Percentiles rank a stretch among this genome's conserved stretches.
These are phyloP conservation scores for Eurosta solidaginis DNA, from an alignment of 1,140 invertebrate species.

Conservation along the genomic window DNA sequence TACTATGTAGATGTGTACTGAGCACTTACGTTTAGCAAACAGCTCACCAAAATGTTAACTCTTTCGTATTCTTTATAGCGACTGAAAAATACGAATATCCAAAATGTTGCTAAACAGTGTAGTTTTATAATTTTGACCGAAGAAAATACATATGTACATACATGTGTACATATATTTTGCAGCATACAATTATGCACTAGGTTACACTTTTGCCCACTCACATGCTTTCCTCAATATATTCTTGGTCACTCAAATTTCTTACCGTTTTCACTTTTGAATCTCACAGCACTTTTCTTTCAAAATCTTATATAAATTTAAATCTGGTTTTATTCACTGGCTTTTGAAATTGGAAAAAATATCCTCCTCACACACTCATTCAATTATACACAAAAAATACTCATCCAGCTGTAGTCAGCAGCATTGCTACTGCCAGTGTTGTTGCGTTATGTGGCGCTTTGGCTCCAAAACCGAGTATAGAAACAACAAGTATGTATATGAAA, in stretches of 20 bases:
- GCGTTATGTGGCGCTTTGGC: background rate
- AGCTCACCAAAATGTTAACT: background rate
- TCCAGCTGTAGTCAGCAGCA: background rate
- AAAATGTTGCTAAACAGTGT: background rate
- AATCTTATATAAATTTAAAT: background rate
- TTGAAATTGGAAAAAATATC: background rate
- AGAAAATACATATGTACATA: too few relatives aligned
- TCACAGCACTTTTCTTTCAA: background rate
- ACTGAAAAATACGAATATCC: too few relatives aligned
- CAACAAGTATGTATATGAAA: background rate
- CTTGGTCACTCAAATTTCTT: too few relatives aligned
- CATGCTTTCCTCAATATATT: too few relatives aligned
- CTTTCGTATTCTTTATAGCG: background rate
- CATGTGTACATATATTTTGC: too few relatives aligned
- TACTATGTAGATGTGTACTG: too few relatives aligned
- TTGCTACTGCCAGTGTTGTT: background rate
- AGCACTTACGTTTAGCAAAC: background rate
- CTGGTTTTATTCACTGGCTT: background rate
- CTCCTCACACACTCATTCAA: background rate
- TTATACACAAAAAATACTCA: conserved; percentile 9
- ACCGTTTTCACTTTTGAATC: background rate
- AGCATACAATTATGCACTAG: too few relatives aligned
- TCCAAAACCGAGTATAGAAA: background rate
- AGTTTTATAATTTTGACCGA: too few relatives aligned
- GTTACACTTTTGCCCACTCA: too few relatives aligned